These are phyloP conservation scores for Tetrao urogallus DNA, from an alignment of 2,113 vertebrate species.

Conservation along the genomic window DNA sequence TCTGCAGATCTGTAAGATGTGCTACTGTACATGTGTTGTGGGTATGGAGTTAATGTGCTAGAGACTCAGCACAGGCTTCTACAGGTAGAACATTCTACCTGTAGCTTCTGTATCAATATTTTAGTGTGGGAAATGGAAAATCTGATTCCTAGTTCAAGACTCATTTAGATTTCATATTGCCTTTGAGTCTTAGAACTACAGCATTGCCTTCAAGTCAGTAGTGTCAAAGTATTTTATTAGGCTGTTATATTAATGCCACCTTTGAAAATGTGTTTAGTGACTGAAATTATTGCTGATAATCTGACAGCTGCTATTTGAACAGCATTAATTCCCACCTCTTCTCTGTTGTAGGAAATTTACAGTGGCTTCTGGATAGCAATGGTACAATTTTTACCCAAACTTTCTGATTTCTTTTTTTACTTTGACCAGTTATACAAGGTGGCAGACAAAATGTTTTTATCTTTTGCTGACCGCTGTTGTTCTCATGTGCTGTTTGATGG, in stretches of 20 bases:
- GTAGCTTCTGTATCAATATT: neutral
- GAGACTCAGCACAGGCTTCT: neutral
- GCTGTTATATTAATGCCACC: neutral
- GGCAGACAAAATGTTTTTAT: neutral
- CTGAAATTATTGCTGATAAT: neutral
- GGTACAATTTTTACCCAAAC: neutral
- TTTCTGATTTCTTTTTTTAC: neutral
- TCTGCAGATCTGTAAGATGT: neutral
- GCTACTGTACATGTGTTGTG: neutral
- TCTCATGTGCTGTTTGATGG: neutral
- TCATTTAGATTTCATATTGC: neutral
- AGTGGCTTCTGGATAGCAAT: neutral
- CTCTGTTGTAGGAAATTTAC: neutral
- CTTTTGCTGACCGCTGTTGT: neutral
- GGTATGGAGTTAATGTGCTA: neutral
- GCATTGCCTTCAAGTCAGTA: neutral
- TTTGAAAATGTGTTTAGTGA: neutral
- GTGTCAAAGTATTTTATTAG: neutral
- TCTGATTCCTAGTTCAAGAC: neutral
- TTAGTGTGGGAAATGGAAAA: neutral
- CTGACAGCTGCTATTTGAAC: neutral
- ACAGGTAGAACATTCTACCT: too few species aligned
- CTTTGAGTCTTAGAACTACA: neutral
- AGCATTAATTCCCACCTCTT: neutral
- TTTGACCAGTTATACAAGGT: neutral